Conservation (phyloP, 2,797 vertebrate species). For the Phyllotis vaccarum region DNA sequence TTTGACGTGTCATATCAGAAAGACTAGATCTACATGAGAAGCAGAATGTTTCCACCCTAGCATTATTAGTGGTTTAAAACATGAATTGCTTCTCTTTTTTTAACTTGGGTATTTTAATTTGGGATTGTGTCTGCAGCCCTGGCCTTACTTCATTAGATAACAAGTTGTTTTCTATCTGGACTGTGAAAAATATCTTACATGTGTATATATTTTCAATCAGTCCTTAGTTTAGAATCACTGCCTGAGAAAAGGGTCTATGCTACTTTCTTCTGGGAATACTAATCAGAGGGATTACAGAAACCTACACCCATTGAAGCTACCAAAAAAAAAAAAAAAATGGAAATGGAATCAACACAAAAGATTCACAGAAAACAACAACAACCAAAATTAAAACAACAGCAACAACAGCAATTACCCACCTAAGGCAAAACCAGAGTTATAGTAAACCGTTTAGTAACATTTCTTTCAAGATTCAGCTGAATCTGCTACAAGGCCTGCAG, state of each 20-base stretch:
- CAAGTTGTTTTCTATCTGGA: not conserved
- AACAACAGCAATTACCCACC: too few species aligned
- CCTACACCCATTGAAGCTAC: not conserved
- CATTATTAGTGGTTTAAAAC: not conserved
- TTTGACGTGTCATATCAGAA: not conserved
- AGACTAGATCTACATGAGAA: not conserved
- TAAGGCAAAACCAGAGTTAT: not conserved
- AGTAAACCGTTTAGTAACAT: not conserved
- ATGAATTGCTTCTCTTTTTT: not conserved
- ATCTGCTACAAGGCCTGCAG: not conserved
- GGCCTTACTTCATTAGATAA: not conserved
- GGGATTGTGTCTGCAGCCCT: too few species aligned
- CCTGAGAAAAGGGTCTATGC: not conserved
- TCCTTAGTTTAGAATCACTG: not conserved
- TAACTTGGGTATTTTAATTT: not conserved
- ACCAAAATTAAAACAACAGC: too few species aligned
- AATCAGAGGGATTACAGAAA: not conserved
- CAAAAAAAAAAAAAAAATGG: not conserved
- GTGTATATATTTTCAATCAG: not conserved
- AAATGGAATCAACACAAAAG: not conserved
- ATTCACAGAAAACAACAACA: not conserved
- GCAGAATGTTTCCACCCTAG: not conserved
- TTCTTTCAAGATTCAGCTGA: not conserved
- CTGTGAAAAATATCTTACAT: not conserved
- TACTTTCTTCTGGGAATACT: not conserved